Evolutionary conservation across 2,113 vertebrate species (phyloP), one percentile per base, ranked within the genome.

Genomic region (Neotragus pygmaeus): DNA sequence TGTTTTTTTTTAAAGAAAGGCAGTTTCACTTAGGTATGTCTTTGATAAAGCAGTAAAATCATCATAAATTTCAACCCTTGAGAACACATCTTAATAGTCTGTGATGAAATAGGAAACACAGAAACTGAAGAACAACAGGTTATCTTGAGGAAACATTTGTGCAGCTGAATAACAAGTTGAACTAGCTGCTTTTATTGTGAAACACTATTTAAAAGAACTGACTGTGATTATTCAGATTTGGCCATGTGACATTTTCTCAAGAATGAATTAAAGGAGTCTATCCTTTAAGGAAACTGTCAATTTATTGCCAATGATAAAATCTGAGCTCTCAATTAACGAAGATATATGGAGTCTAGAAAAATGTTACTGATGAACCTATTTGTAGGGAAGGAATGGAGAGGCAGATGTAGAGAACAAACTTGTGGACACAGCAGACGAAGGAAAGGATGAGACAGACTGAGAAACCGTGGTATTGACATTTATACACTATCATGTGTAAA

Each of bases 231-330:
- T 53, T 91, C 47, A 80, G 21, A 73, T 25, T 47, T 83, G n/a
- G 15, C 23, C 84, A 91, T 60, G 13, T 84, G 92, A 39, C 36
- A 25, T 93, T 73, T 96, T 64, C 62, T 91, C 27, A 96, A 57
- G 86, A 95, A 64, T 75, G 14, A 89, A 62, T 57, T 21, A 94
- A 95, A 7, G 23, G 7, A 90, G 30, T 28, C 39, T 94, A 57
- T 89, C 77, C 36, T 82, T 90, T n/a, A 96, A 95, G 28, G 12
- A 91, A 97, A 96, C n/a, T 95, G 70, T 73, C 17, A 70, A 84
- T 94, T 86, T 75, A 1, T 85, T 81, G 25, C 30, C 66, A 92
- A 70, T 90, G 30, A 95, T 58, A 91, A 96, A 96, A 93, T 57
- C n/a, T 90, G 45, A 89, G 45, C 27, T 91, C 80, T 58, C 33